A percentile compares a stretch with the other conserved stretches of the same genome.
phyloP scores from a whole-genome alignment of 2,797 vertebrate genomes.

The Galagoides demidoff region DNA sequence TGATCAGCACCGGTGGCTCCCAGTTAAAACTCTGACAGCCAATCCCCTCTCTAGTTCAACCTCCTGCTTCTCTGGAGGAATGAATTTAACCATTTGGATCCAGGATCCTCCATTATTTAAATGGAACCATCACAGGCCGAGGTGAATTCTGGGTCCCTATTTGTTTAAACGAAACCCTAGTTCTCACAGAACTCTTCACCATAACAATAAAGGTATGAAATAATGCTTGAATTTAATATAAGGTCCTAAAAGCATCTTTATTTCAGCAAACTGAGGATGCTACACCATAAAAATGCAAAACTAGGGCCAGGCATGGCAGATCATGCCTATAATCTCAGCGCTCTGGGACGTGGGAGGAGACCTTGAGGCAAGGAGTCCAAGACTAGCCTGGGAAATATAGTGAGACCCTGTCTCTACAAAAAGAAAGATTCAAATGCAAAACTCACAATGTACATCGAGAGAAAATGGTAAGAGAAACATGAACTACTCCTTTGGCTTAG shows the following conservation, averaged over 20 bases:
- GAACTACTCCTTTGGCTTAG: neutral
- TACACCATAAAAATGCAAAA: neutral
- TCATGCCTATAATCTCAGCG: too few species aligned
- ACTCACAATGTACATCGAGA: neutral
- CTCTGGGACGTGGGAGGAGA: too few species aligned
- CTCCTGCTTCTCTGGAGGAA: neutral
- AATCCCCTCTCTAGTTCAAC: neutral
- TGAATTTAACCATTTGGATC: neutral
- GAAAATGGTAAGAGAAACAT: neutral
- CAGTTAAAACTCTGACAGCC: neutral
- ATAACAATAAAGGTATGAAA: neutral
- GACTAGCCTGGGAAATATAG: too few species aligned
- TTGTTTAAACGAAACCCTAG: conserved; percentile 8
- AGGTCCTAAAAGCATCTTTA: neutral
- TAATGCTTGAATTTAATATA: neutral
- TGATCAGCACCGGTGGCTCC: neutral
- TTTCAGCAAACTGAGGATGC: neutral
- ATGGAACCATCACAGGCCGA: neutral
- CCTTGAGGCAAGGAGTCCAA: too few species aligned
- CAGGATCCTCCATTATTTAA: neutral
- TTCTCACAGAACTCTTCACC: neutral
- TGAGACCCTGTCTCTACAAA: too few species aligned
- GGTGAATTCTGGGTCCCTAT: neutral
- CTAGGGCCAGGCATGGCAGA: too few species aligned
- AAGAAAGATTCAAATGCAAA: too few species aligned